These are phyloP conservation scores for Mesoligia furuncula DNA, from an alignment of 2,888 invertebrate genomes.

Conservation along the genomic window DNA sequence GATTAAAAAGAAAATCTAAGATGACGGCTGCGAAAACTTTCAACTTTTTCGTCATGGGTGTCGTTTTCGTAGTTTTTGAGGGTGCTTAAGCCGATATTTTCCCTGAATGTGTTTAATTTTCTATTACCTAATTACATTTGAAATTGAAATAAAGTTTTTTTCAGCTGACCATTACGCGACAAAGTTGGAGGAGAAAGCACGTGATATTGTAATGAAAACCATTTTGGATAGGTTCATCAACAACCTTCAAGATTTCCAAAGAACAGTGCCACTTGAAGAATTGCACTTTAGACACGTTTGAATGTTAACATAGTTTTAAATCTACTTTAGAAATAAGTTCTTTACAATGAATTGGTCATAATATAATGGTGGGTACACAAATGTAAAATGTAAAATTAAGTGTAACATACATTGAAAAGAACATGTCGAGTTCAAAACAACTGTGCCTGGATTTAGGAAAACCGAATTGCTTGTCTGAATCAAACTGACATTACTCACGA, in stretches of 20 bases:
- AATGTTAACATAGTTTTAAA: background rate
- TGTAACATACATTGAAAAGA: background rate
- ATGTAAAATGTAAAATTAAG: background rate
- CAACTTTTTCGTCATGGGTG: too few species aligned
- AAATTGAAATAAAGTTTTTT: background rate
- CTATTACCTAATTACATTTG: too few species aligned
- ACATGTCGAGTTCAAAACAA: background rate
- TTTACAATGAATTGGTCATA: background rate
- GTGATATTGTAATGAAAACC: conserved; percentile 20
- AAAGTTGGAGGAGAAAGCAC: conserved; percentile 28
- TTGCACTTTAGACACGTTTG: conserved; percentile 40
- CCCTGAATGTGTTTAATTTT: background rate
- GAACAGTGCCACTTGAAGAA: conserved; percentile 28
- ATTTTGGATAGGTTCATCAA: conserved; percentile 19
- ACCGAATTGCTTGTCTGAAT: too few species aligned
- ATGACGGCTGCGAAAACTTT: too few species aligned
- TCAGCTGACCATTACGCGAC: conserved; percentile 14
- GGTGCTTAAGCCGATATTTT: background rate
- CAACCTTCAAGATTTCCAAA: conserved; percentile 37
- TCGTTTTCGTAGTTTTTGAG: background rate
- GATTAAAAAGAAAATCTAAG: too few species aligned
- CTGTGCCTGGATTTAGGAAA: too few species aligned
- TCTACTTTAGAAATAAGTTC: background rate
- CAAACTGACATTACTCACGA: too few species aligned
- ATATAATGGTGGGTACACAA: background rate